Conservation (phyloP, 2,888 invertebrate genomes). For the Xanthia icteritia region DNA sequence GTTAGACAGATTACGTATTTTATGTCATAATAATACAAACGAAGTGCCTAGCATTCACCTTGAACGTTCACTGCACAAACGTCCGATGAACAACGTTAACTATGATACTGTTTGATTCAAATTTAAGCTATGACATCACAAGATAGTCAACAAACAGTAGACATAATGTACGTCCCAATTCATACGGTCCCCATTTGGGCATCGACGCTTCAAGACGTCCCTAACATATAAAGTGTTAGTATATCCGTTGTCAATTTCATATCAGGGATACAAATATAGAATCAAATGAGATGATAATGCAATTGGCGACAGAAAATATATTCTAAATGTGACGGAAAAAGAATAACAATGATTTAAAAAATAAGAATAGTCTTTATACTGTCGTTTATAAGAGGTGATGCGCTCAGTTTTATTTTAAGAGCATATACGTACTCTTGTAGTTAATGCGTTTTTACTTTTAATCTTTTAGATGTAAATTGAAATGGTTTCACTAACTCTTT, state of each 20-base stretch:
- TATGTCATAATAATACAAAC: constrained; percentile 1
- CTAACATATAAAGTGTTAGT: constrained; percentile 39
- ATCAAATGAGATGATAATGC: constrained; percentile 36
- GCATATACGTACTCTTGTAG: constrained; percentile 12
- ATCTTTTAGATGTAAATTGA: constrained; percentile 5
- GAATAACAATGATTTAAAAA: constrained; percentile 54
- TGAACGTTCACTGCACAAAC: constrained; percentile 27
- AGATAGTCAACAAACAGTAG: constrained; percentile 42
- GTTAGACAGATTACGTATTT: not conserved
- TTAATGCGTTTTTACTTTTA: constrained; percentile 21
- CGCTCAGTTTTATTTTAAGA: constrained; percentile 49
- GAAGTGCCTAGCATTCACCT: constrained; percentile 28
- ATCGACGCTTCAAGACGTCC: constrained; percentile 29
- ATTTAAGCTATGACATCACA: constrained; percentile 53
- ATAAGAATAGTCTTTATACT: constrained; percentile 32
- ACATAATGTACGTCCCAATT: constrained; percentile 32
- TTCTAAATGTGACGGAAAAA: constrained; percentile 35
- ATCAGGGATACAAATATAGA: constrained; percentile 5
- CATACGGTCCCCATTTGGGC: constrained; percentile 52
- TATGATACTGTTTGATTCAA: constrained; percentile 38
- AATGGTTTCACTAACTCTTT: not conserved
- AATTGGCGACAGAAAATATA: constrained; percentile 35
- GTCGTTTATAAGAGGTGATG: constrained; percentile 20
- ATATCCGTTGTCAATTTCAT: constrained; percentile 41
- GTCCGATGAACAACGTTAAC: constrained; percentile 24